Evolutionary conservation across 2,888 invertebrate species (phyloP).

Genomic region (Bombylius discolor): DNA sequence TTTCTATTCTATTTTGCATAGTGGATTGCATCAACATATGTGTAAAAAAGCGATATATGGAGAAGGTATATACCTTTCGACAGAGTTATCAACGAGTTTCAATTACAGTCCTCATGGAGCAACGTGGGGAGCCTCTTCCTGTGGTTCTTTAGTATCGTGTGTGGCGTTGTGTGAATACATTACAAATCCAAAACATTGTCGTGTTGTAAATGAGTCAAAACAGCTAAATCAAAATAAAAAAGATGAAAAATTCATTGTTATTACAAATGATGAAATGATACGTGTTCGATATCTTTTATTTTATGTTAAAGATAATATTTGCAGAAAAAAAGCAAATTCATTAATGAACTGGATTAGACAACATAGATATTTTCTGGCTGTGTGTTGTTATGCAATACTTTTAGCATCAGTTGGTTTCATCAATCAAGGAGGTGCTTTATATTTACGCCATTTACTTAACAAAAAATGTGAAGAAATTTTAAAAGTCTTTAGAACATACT

Average conservation of each 20-base stretch:
- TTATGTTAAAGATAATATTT: constrained; percentile 35
- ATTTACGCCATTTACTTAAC: background rate
- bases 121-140: constrained; percentile 61
- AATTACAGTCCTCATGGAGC: constrained; percentile 59
- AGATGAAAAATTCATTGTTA: constrained; percentile 34
- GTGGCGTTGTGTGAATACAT: constrained; percentile 71
- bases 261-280: constrained; percentile 62
- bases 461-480: background rate
- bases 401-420: background rate
- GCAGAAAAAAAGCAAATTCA: background rate
- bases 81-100: constrained; percentile 58
- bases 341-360: background rate
- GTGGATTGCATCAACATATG: constrained; percentile 8
- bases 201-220: constrained; percentile 15
- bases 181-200: constrained; percentile 51
- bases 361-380: background rate
- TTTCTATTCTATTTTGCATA: background rate
- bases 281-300: constrained; percentile 63
- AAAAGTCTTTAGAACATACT: background rate
- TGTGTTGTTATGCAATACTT: background rate
- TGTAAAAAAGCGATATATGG: constrained; percentile 51
- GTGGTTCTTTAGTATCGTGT: constrained; percentile 64
- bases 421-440: background rate
- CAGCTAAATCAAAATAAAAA: no score
- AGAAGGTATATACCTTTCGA: constrained; percentile 61